Conservation (phyloP, 2,888 invertebrate genomes). For the Gryllus longicercus region DNA sequence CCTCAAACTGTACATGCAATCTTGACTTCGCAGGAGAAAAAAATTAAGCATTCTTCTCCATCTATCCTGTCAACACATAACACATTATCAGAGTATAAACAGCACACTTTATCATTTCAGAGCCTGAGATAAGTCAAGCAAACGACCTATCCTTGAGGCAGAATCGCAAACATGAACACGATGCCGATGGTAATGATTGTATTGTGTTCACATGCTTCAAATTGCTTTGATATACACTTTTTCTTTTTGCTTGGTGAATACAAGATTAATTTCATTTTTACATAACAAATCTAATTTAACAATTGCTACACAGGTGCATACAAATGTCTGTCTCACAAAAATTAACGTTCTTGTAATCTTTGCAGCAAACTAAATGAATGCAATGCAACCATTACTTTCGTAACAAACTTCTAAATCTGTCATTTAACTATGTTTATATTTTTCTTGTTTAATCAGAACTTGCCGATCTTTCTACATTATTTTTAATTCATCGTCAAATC, state of each 20-base stretch:
- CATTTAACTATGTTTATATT: too few relatives aligned
- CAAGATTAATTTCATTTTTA: too few relatives aligned
- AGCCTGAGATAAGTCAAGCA: slow-evolving; percentile 34
- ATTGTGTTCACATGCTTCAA: neutral
- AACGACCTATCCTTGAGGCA: slow-evolving; percentile 35
- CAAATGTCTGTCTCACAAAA: neutral
- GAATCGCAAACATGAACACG: slow-evolving; percentile 38
- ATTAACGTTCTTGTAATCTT: neutral
- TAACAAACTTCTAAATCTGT: too few relatives aligned
- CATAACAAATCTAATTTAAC: too few relatives aligned
- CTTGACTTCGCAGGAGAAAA: too few relatives aligned
- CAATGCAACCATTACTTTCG: neutral
- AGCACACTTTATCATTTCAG: slow-evolving; percentile 35
- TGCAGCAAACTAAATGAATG: neutral
- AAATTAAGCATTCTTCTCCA: too few relatives aligned
- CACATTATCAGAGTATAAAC: neutral
- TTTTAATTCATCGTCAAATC: too few relatives aligned
- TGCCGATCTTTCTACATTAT: too few relatives aligned
- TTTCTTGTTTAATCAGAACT: too few relatives aligned
- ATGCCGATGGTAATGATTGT: slow-evolving; percentile 32
- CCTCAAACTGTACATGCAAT: too few relatives aligned
- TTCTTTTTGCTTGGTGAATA: neutral
- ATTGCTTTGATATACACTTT: slow-evolving; percentile 6
- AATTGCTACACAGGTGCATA: too few relatives aligned
- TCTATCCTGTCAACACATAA: too few relatives aligned